Percentiles rank a stretch among this genome's conserved stretches.
Evolutionary conservation across 2,113 vertebrate species (phyloP).

Genomic region (Geococcyx californianus): DNA sequence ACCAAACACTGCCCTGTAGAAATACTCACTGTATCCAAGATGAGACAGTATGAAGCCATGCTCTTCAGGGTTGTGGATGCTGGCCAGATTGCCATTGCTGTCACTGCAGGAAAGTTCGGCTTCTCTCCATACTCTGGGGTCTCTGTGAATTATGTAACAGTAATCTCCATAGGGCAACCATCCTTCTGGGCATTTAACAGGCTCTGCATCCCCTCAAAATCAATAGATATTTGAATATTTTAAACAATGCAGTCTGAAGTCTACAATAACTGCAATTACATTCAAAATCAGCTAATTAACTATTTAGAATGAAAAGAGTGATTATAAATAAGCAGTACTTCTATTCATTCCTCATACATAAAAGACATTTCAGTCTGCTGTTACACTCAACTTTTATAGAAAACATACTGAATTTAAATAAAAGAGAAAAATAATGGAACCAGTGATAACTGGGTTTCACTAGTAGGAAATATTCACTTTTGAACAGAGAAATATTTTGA

Average conservation of each 20-base stretch:
- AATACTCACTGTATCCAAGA: conserved; percentile 85
- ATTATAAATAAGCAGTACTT: neutral
- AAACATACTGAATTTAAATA: neutral
- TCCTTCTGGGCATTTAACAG: conserved; percentile 77
- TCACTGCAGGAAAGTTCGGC: conserved; percentile 81
- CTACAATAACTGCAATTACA: neutral
- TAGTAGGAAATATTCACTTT: neutral
- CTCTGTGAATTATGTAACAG: conserved; percentile 84
- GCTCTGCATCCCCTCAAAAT: conserved; percentile 50
- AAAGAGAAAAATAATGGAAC: neutral
- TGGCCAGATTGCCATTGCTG: conserved; percentile 83
- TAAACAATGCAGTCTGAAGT: neutral
- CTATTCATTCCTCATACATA: neutral
- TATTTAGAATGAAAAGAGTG: neutral
- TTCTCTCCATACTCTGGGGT: conserved; percentile 79
- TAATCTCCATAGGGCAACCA: conserved; percentile 85
- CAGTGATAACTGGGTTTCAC: neutral
- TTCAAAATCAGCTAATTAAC: neutral
- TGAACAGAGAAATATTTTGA: neutral
- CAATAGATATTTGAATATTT: neutral
- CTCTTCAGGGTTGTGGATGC: conserved; percentile 86
- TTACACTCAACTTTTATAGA: neutral
- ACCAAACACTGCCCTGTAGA: neutral
- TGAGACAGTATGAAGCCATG: conserved; percentile 89
- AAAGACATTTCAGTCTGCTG: neutral